Conservation (phyloP, 2,888 invertebrate species). For the Epinotia bilunana region DNA sequence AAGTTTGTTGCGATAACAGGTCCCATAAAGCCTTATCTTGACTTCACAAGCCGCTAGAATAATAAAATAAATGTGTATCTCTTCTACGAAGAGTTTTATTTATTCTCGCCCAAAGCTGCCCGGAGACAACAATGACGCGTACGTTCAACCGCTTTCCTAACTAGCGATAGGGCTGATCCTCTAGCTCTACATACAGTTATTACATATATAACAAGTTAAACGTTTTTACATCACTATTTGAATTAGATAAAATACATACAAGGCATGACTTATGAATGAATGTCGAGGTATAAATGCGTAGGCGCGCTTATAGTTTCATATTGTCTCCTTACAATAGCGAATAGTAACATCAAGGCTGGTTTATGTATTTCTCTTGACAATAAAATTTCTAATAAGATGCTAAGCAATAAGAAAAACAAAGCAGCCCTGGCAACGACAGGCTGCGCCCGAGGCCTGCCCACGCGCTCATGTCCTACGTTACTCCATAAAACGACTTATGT, state of each 20-base stretch:
- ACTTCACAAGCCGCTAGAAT: conserved; percentile 71
- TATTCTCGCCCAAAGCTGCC: conserved; percentile 76
- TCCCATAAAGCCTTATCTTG: conserved; percentile 79
- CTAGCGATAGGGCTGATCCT: conserved; percentile 50
- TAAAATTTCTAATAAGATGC: conserved; percentile 39
- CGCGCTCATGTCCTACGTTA: conserved; percentile 55
- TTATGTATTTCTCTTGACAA: conserved; percentile 22
- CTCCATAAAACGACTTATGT: conserved; percentile 45
- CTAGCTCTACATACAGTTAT: conserved; percentile 51
- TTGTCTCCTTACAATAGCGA: conserved; percentile 23
- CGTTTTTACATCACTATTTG: neutral
- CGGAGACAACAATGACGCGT: conserved; percentile 81
- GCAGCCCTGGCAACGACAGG: conserved; percentile 54
- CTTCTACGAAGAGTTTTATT: conserved; percentile 81
- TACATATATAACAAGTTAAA: neutral
- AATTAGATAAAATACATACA: conserved; percentile 3
- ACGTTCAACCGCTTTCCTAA: conserved; percentile 66
- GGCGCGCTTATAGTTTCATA: conserved; percentile 13
- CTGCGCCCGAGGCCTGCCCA: conserved; percentile 62
- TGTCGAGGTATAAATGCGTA: conserved; percentile 1
- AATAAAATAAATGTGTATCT: conserved; percentile 80
- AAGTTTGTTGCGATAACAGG: conserved; percentile 76
- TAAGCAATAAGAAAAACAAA: conserved; percentile 41
- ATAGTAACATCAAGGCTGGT: conserved; percentile 24
- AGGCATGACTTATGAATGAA: neutral